These are phyloP conservation scores for Brachyhypopomus gauderio DNA, from an alignment of 2,113 vertebrate species.

Conservation along the genomic window DNA sequence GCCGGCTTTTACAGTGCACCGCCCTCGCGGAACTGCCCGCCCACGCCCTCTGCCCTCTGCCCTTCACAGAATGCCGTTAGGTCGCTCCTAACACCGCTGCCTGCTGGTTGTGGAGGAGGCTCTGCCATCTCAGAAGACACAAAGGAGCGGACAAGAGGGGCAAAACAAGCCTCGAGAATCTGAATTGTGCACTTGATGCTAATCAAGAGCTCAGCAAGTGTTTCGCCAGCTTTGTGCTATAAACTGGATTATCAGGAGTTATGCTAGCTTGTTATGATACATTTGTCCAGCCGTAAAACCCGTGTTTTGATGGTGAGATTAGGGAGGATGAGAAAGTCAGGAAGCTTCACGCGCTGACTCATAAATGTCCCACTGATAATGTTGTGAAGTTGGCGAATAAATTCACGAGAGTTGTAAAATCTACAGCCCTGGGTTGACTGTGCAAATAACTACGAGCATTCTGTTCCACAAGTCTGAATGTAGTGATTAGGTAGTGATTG, in stretches of 20 bases:
- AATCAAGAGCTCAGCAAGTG: conserved; percentile 53
- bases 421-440: background rate
- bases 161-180: conserved; percentile 44
- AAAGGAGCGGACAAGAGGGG: conserved; percentile 29
- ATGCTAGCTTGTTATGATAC: background rate
- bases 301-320: conserved; percentile 1
- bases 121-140: conserved; percentile 48
- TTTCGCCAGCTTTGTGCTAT: conserved; percentile 35
- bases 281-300: conserved; percentile 27
- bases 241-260: background rate
- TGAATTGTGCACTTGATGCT: conserved; percentile 53
- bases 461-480: background rate
- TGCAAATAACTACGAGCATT: background rate
- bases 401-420: background rate
- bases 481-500: background rate
- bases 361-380: background rate
- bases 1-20: conserved; percentile 53
- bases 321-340: background rate
- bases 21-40: conserved; percentile 36
- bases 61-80: conserved; percentile 30
- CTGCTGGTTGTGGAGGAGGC: background rate
- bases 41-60: conserved; percentile 44
- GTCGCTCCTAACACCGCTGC: no score
- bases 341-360: conserved; percentile 25
- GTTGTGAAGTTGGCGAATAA: background rate